These are phyloP conservation scores for Xestobium rufovillosum DNA, from an alignment of 2,888 invertebrate genomes.

Conservation along the genomic window DNA sequence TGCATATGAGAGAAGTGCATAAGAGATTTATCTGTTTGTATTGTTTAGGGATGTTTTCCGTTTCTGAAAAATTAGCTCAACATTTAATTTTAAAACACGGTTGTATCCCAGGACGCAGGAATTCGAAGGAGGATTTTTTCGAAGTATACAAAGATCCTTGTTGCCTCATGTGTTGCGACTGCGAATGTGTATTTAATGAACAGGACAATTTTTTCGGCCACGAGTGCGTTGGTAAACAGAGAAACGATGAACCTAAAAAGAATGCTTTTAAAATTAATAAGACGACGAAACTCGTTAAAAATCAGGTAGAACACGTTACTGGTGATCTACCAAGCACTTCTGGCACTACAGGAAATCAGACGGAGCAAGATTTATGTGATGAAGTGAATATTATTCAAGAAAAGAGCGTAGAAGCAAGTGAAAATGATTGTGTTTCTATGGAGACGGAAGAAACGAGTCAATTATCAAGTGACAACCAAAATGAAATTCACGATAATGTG, in stretches of 20 bases:
- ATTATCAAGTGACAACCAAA: no score
- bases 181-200: constrained; percentile 70
- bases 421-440: no score
- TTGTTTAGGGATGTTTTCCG: constrained; percentile 76
- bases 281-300: constrained; percentile 6
- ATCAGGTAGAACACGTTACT: constrained; percentile 31
- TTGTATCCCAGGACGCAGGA: constrained; percentile 62
- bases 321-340: constrained; percentile 29
- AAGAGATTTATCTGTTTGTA: constrained; percentile 74
- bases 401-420: no score
- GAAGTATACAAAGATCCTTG: constrained; percentile 59
- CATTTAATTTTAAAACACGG: constrained; percentile 74
- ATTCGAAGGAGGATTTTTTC: constrained; percentile 60
- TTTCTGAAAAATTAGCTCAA: constrained; percentile 68
- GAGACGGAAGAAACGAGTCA: no score
- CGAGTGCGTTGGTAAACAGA: constrained; percentile 46
- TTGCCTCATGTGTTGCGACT: constrained; percentile 73
- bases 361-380: neutral
- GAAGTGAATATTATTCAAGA: no score
- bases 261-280: constrained; percentile 18
- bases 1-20: constrained; percentile 78
- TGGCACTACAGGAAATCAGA: neutral
- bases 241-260: constrained; percentile 14
- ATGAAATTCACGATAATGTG: no score
- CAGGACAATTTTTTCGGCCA: constrained; percentile 70